Base-by-base conservation (phyloP, 1,140 invertebrate genomes). In the Trachymyrmex cornetzi region DNA sequence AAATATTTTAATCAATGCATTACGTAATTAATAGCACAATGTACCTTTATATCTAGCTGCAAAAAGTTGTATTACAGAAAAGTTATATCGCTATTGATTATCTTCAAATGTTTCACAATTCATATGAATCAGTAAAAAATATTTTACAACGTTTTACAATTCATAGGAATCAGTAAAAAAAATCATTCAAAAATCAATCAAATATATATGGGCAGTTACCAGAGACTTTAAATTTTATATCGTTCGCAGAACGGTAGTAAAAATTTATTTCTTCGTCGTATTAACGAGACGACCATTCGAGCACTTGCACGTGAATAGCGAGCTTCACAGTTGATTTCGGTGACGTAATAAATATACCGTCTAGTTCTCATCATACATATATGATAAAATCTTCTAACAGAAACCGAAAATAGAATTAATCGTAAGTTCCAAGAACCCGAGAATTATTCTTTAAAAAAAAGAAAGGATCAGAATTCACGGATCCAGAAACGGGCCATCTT, bases 211-310 rank as follows among this genome's bases (percentile, higher is more conserved):
- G 14, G n/a, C 61, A 19, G 50, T 38, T 50, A 16, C 3, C 3
- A 22, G 22, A 59, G 11, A 27, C 34, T 44, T 27, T 14, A 71
- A 44, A 59, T 44, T 71, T 22, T 57, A 81, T 55, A 57, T 81
- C 22, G 30, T 34, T 34, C 16, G 19, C 9, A 38, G 48, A 57
- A 67, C 44, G 14, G 3, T 6, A 57, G 5, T 81, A 59, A 81
- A 81, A 71, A 48, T 81, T 59, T 81, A 81, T 59, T 57, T 81
- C 5, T 11, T 34, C 11, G 53, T 44, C n/a, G 34, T 14, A 34
- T 53, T 53, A 69, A 81, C 50, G 16, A 34, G 24, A 3, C 57
- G 63, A 53, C 34, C 44, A 6, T 72, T 72, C 11, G n/a, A 48
- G 44, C 24, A 14, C 44, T 38, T 16, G 16, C 34, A 34, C 19